Evolutionary conservation across 2,797 vertebrate genomes (phyloP).

Genomic region (Amblyraja radiata): DNA sequence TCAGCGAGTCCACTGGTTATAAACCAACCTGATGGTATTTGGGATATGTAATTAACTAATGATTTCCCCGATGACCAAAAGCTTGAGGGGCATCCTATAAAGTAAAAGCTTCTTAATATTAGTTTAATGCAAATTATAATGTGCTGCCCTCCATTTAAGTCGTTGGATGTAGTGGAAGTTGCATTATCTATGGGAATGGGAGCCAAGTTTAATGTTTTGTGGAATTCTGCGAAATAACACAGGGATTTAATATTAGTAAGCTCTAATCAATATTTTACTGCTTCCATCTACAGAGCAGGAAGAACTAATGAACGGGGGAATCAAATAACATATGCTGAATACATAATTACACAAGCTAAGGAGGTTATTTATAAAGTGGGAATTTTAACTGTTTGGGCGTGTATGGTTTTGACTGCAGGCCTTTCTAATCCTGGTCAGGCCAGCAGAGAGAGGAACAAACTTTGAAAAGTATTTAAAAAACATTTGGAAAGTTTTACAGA

Average conservation of each 20-base stretch:
- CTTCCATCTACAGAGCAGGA: not conserved
- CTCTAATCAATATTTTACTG: not conserved
- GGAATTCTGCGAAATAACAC: not conserved
- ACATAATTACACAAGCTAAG: not conserved
- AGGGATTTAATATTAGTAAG: not conserved
- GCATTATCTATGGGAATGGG: not conserved
- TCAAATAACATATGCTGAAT: not conserved
- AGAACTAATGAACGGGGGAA: not conserved
- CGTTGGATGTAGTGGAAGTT: not conserved
- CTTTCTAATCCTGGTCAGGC: not conserved
- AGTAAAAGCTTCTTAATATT: not conserved
- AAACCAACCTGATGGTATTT: not conserved
- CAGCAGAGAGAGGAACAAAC: too few species aligned
- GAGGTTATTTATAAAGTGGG: not conserved
- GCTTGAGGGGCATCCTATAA: not conserved
- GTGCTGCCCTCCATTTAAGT: not conserved
- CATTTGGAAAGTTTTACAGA: not conserved
- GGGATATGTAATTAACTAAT: not conserved
- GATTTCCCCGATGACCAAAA: slow-evolving; percentile 16
- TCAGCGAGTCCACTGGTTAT: not conserved
- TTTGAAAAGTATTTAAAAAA: too few species aligned
- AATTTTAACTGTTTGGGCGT: not conserved
- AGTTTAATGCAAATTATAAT: not conserved
- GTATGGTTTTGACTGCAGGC: not conserved
- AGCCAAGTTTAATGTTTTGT: not conserved